A percentile compares a stretch with the other conserved stretches of the same genome.
Evolutionary conservation across 1,140 invertebrate species (phyloP).

Genomic region (Matsumurasca onukii): DNA sequence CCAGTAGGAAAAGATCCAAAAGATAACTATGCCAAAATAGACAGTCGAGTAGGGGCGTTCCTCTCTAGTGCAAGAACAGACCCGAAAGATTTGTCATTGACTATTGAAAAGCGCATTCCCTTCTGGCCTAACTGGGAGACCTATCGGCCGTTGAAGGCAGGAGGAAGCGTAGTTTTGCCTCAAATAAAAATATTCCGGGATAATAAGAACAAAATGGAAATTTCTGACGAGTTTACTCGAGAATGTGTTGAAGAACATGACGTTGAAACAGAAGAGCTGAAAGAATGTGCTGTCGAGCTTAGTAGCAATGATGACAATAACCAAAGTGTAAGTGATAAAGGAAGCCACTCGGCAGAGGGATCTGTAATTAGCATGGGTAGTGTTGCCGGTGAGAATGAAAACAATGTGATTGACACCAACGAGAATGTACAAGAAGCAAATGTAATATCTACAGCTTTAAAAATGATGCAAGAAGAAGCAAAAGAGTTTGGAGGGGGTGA

Average conservation of each 20-base stretch:
- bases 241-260: too few species aligned
- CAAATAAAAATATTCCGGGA: neutral
- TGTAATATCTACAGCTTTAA: neutral
- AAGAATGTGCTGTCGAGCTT: too few species aligned
- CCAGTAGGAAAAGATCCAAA: slow-evolving; percentile 5
- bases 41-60: neutral
- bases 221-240: too few species aligned
- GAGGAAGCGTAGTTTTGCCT: neutral
- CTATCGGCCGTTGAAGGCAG: neutral
- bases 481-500: neutral
- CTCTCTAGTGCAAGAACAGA: neutral
- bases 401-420: neutral
- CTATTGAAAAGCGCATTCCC: neutral
- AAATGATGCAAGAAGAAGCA: neutral
- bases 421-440: neutral
- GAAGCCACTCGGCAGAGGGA: neutral
- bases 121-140: neutral
- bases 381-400: neutral
- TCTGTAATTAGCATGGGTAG: neutral
- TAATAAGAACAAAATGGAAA: neutral
- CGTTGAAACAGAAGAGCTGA: too few species aligned
- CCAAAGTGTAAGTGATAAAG: neutral
- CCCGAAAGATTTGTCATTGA: neutral
- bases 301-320: too few species aligned
- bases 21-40: slow-evolving; percentile 10